Conservation (phyloP, 1,140 invertebrate genomes). For the Paramacrobiotus metropolitanus region DNA sequence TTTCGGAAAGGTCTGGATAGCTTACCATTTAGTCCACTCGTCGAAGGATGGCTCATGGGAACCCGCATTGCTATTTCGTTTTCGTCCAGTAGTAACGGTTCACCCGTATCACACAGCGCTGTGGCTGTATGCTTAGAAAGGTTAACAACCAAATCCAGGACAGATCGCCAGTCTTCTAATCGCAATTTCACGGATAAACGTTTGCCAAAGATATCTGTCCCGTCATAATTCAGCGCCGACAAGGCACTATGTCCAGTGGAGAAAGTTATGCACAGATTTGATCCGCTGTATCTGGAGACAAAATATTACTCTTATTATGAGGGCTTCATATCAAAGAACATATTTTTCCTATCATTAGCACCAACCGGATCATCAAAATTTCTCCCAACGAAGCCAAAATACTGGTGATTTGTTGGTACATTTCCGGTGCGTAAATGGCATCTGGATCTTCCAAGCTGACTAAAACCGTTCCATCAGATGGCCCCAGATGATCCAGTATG, state of each 20-base stretch:
- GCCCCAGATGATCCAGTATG: constrained; percentile 60
- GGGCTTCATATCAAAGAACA: no score
- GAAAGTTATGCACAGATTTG: background rate
- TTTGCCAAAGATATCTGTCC: background rate
- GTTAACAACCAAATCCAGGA: background rate
- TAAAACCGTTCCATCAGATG: constrained; percentile 81
- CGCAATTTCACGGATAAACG: background rate
- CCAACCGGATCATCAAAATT: background rate
- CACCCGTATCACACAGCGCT: background rate
- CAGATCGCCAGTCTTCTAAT: background rate
- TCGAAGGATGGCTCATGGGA: background rate
- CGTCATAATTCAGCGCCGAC: background rate
- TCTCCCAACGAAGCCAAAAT: background rate
- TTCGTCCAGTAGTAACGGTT: background rate
- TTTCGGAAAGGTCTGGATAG: no score
- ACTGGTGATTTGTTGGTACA: background rate
- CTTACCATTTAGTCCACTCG: background rate
- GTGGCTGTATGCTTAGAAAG: background rate
- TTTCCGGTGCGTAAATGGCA: background rate
- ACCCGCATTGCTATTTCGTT: background rate
- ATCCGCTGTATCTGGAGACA: background rate
- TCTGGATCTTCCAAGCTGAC: constrained; percentile 30
- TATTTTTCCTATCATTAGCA: no score
- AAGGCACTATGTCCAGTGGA: background rate
- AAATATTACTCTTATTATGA: no score